Evolutionary conservation across 2,113 vertebrate species (phyloP).

Genomic region (Varanus salvator): DNA sequence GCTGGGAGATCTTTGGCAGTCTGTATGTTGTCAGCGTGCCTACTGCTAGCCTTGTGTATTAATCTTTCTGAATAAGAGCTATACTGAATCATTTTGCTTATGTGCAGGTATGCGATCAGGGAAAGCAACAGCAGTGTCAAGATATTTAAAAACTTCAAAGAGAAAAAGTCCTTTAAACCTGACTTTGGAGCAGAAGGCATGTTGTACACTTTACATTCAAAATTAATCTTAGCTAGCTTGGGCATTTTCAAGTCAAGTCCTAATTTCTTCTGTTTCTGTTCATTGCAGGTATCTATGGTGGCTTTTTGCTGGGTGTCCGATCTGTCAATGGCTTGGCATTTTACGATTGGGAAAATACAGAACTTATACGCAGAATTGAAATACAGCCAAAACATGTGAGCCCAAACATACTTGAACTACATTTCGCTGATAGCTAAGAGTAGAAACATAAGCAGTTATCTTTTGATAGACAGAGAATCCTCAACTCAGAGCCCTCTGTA

Average conservation of each 20-base stretch:
- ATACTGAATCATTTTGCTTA: neutral
- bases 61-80: neutral
- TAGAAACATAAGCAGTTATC: no score
- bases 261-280: neutral
- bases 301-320: slow-evolving; percentile 93
- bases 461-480: no score
- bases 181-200: slow-evolving; percentile 98
- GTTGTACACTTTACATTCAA: neutral
- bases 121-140: slow-evolving; percentile 97
- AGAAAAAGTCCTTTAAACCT: slow-evolving; percentile 98
- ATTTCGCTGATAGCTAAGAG: neutral
- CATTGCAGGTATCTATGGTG: slow-evolving; percentile 91
- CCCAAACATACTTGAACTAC: no score
- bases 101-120: slow-evolving; percentile 91
- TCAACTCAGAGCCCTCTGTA: no score
- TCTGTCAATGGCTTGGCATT: slow-evolving; percentile 97
- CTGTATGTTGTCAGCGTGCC: neutral
- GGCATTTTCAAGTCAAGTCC: neutral
- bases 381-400: slow-evolving; percentile 97
- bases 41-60: neutral
- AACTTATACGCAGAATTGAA: slow-evolving; percentile 96
- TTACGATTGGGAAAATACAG: slow-evolving; percentile 98
- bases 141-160: slow-evolving; percentile 99
- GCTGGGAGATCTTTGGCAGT: neutral
- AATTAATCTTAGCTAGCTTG: neutral